Evolutionary conservation across 2,113 vertebrate species (phyloP).

Genomic region (Urocitellus parryii): DNA sequence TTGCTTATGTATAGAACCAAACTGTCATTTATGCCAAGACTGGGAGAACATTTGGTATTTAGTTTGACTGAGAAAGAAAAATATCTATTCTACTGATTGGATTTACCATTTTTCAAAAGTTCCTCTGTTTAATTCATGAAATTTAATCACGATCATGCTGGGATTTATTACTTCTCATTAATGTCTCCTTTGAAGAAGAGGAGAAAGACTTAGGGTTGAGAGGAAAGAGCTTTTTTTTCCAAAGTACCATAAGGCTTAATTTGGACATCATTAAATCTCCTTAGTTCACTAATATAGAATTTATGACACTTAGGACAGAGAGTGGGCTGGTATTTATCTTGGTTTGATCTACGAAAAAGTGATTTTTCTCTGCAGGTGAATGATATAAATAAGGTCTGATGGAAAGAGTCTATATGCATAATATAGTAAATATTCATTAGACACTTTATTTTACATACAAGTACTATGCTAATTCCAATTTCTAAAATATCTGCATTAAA

Average conservation of each 20-base stretch:
- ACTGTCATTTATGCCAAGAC: slow-evolving; percentile 35
- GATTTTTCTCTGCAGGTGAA: slow-evolving; percentile 74
- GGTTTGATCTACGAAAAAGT: slow-evolving; percentile 70
- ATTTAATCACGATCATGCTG: slow-evolving; percentile 74
- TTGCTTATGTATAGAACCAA: slow-evolving; percentile 45
- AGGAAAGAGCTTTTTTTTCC: slow-evolving; percentile 74
- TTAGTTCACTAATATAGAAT: slow-evolving; percentile 77
- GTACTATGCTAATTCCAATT: slow-evolving; percentile 1
- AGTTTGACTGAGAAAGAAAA: slow-evolving; percentile 69
- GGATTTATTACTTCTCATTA: slow-evolving; percentile 80
- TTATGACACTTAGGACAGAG: slow-evolving; percentile 72
- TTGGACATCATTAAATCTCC: slow-evolving; percentile 77
- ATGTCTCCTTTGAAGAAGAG: slow-evolving; percentile 72
- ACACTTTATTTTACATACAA: slow-evolving; percentile 35
- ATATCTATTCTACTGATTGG: slow-evolving; percentile 74
- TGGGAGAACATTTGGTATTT: slow-evolving; percentile 51
- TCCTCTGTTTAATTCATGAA: slow-evolving; percentile 80
- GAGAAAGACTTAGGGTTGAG: slow-evolving; percentile 59
- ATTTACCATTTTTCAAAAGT: slow-evolving; percentile 76
- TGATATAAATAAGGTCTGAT: slow-evolving; percentile 52
- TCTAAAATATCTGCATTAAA: slow-evolving; percentile 54
- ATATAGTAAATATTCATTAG: slow-evolving; percentile 70
- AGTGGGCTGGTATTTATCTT: slow-evolving; percentile 65
- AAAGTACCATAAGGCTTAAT: slow-evolving; percentile 69
- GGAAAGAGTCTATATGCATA: slow-evolving; percentile 26